phyloP scores from a whole-genome alignment of 2,113 vertebrate species.

The Dromiciops gliroides region DNA sequence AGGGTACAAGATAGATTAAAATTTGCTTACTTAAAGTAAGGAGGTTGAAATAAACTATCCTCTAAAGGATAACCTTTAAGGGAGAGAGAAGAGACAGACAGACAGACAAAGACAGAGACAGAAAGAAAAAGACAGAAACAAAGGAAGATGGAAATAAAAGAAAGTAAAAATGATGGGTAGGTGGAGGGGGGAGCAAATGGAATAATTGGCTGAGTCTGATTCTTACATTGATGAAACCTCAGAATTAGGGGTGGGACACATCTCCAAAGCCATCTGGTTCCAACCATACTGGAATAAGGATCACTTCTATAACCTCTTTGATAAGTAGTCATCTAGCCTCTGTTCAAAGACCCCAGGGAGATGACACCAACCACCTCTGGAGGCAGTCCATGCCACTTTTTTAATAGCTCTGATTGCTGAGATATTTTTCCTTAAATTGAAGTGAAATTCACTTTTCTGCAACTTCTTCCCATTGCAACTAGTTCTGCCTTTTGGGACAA shows the following conservation, averaged over 20 bases:
- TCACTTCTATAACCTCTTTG: neutral
- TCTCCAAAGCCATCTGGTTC: neutral
- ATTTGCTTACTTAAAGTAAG: constrained; percentile 86
- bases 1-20: constrained; percentile 84
- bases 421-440: neutral
- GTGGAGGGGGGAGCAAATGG: constrained; percentile 46
- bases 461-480: neutral
- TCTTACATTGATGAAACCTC: constrained; percentile 56
- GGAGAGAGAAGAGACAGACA: constrained; percentile 47
- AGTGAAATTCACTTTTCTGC: neutral
- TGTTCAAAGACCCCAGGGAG: neutral
- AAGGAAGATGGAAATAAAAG: neutral
- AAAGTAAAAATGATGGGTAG: constrained; percentile 19
- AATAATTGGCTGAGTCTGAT: constrained; percentile 69
- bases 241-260: neutral
- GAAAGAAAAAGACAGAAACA: constrained; percentile 49
- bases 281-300: neutral
- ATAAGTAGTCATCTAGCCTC: neutral
- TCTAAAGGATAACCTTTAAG: constrained; percentile 70
- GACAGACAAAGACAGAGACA: neutral
- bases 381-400: neutral
- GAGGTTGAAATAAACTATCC: constrained; percentile 81
- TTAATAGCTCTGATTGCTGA: neutral
- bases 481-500: neutral
- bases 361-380: neutral